Conservation (phyloP, 2,888 invertebrate species). For the Drosophila subsilvestris region DNA sequence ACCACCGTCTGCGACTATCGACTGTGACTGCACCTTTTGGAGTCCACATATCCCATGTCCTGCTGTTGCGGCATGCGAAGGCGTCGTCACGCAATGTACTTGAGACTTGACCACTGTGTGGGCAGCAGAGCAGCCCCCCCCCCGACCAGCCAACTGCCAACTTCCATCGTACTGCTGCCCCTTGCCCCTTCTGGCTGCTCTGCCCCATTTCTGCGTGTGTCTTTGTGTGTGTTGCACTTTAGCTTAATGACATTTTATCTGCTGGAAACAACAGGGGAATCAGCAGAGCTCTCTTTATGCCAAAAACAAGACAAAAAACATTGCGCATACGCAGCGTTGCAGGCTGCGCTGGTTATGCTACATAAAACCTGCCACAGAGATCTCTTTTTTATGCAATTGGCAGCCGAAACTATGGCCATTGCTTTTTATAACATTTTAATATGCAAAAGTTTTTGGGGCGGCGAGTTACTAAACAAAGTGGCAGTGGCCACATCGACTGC, state of each 20-base stretch:
- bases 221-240: constrained; percentile 67
- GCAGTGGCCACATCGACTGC: background rate
- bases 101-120: constrained; percentile 73
- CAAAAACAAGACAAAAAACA: constrained; percentile 29
- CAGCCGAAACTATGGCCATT: constrained; percentile 80
- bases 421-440: constrained; percentile 82
- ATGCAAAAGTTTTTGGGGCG: constrained; percentile 74
- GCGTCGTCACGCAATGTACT: constrained; percentile 67
- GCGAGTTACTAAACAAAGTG: constrained; percentile 26
- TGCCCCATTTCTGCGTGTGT: constrained; percentile 7
- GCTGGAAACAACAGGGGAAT: constrained; percentile 15
- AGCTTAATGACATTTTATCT: constrained; percentile 80
- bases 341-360: constrained; percentile 62
- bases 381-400: constrained; percentile 78
- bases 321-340: constrained; percentile 70
- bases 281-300: constrained; percentile 21
- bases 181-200: background rate
- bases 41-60: constrained; percentile 60
- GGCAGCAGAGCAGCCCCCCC: constrained; percentile 56
- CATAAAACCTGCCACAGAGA: constrained; percentile 59
- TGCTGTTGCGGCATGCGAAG: constrained; percentile 78
- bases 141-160: background rate
- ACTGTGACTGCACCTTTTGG: background rate
- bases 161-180: background rate
- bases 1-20: constrained; percentile 3